Conservation (phyloP, 2,888 invertebrate species). For the Electrophaes corylata region DNA sequence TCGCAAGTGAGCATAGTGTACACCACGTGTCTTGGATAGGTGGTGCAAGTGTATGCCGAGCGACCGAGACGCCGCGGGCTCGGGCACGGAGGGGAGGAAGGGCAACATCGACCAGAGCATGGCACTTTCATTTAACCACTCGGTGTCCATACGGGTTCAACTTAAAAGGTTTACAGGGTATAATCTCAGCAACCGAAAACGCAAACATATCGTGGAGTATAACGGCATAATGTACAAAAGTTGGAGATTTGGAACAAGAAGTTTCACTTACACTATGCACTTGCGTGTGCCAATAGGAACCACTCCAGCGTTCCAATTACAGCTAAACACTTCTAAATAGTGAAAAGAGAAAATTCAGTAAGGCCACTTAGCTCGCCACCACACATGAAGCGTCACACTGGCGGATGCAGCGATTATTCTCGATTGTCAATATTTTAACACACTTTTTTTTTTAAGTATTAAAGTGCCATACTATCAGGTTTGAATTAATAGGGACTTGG, state of each 20-base stretch:
- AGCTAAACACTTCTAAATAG: constrained; percentile 52
- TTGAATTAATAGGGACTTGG: constrained; percentile 69
- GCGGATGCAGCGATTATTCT: constrained; percentile 73
- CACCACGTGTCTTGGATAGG: constrained; percentile 63
- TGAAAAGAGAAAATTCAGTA: constrained; percentile 80
- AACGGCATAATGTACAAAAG: constrained; percentile 80
- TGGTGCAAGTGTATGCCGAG: constrained; percentile 52
- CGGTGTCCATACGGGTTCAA: constrained; percentile 72
- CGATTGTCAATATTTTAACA: constrained; percentile 63
- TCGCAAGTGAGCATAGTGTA: constrained; percentile 69
- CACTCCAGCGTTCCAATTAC: constrained; percentile 75
- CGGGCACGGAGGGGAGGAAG: constrained; percentile 61
- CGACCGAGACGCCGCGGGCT: constrained; percentile 49
- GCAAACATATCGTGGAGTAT: constrained; percentile 77
- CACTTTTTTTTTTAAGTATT: constrained; percentile 64
- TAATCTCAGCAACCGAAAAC: constrained; percentile 77
- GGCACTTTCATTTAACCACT: constrained; percentile 80
- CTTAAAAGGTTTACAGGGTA: constrained; percentile 69
- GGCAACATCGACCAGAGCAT: constrained; percentile 81
- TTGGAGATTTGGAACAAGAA: constrained; percentile 85
- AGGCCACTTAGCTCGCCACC: constrained; percentile 78
- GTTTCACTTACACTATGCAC: constrained; percentile 83
- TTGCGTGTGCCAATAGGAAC: constrained; percentile 84
- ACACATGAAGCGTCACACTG: constrained; percentile 80
- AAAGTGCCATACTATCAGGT: constrained; percentile 81